Conservation (phyloP, 1,140 invertebrate genomes). For the Mya arenaria region DNA sequence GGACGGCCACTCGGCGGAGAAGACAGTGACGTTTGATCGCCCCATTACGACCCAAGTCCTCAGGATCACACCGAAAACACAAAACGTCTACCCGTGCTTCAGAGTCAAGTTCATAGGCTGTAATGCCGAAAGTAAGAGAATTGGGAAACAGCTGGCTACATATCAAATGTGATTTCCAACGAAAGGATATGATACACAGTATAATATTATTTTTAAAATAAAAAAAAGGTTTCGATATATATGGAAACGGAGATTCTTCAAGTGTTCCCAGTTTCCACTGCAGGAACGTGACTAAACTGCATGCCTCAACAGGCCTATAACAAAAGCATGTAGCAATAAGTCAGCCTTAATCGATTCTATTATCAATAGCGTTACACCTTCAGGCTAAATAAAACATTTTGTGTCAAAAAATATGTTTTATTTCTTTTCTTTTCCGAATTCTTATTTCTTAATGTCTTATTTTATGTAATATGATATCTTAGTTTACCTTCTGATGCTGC, state of each 20-base stretch:
- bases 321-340: neutral
- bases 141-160: neutral
- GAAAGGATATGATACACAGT: neutral
- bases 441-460: no score
- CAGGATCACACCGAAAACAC: neutral
- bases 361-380: no score
- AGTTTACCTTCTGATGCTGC: no score
- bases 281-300: neutral
- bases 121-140: neutral
- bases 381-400: no score
- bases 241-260: no score
- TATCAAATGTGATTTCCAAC: neutral
- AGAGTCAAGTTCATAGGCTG: conserved; percentile 36
- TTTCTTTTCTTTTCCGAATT: no score
- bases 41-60: conserved; percentile 27
- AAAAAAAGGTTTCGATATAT: neutral
- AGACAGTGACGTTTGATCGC: conserved; percentile 1
- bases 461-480: no score
- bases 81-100: conserved; percentile 46
- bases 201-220: neutral
- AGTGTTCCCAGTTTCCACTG: neutral
- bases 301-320: neutral
- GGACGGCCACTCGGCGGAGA: conserved; percentile 2
- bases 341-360: no score
- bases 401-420: no score